Evolutionary conservation across 2,113 vertebrate species (phyloP).

Genomic region (Lycaon pictus): DNA sequence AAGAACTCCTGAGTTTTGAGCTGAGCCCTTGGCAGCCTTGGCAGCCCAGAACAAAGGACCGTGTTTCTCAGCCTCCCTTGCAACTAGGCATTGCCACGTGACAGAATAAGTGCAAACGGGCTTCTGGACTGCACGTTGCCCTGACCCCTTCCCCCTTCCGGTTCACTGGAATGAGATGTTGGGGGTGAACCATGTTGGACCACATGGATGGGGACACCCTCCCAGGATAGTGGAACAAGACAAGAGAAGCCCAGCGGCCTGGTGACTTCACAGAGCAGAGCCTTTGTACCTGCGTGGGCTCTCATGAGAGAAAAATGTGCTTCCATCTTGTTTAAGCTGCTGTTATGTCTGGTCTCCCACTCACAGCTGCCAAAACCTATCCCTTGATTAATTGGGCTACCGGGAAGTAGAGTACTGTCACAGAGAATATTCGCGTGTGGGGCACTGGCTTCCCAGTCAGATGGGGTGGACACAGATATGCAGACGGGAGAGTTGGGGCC

Average conservation of each 20-base stretch:
- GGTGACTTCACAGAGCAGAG: background rate
- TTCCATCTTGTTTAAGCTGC: background rate
- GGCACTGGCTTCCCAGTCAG: background rate
- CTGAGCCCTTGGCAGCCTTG: too few species aligned
- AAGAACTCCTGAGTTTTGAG: background rate
- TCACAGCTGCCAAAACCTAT: background rate
- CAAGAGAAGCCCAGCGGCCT: background rate
- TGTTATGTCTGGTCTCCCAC: background rate
- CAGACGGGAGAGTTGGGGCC: background rate
- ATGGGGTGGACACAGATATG: background rate
- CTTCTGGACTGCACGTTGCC: background rate
- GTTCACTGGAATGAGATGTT: background rate
- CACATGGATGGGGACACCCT: background rate
- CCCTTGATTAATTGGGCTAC: background rate
- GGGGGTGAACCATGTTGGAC: background rate
- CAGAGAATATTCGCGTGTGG: background rate
- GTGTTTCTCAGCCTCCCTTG: background rate
- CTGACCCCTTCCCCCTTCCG: background rate
- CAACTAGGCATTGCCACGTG: background rate
- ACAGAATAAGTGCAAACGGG: background rate
- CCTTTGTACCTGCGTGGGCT: background rate
- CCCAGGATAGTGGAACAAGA: background rate
- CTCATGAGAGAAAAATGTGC: background rate
- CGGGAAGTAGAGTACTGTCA: background rate
- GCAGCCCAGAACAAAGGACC: background rate